Conservation (phyloP, 1,140 invertebrate genomes). For the Drosophila erecta region DNA sequence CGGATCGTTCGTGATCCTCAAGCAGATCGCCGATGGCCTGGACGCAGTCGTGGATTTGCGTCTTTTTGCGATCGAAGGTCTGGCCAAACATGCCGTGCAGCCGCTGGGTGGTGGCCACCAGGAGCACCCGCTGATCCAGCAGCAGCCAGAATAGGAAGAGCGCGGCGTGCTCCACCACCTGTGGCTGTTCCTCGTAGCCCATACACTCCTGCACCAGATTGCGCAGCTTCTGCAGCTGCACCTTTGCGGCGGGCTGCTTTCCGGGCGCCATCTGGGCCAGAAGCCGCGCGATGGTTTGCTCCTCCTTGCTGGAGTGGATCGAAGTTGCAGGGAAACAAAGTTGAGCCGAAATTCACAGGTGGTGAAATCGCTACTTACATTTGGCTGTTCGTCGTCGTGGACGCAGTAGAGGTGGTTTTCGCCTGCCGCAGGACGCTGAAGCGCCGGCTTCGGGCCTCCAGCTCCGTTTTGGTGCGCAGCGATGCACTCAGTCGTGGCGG, state of each 20-base stretch:
- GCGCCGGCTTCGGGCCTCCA: constrained; percentile 59
- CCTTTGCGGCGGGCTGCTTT: constrained; percentile 65
- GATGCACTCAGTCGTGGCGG: constrained; percentile 73
- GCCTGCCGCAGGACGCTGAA: constrained; percentile 31
- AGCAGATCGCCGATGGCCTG: constrained; percentile 48
- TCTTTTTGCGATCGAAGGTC: constrained; percentile 69
- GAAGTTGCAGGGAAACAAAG: background rate
- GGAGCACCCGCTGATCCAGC: constrained; percentile 67
- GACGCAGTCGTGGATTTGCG: constrained; percentile 64
- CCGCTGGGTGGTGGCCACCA: constrained; percentile 66
- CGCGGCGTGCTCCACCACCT: constrained; percentile 77
- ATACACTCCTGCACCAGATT: constrained; percentile 78
- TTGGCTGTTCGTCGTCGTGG: constrained; percentile 52
- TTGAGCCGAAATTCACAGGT: constrained; percentile 43
- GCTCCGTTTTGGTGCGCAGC: constrained; percentile 72
- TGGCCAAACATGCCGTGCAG: constrained; percentile 71
- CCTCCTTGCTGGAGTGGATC: constrained; percentile 25
- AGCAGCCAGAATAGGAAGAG: constrained; percentile 76
- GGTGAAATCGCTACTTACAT: constrained; percentile 60
- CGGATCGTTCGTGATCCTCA: constrained; percentile 62
- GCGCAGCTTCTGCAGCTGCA: constrained; percentile 72
- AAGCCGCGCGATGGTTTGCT: constrained; percentile 64
- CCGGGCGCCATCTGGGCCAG: constrained; percentile 57
- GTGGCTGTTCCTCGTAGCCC: constrained; percentile 80
- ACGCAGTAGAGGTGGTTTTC: constrained; percentile 1